Base-by-base conservation (phyloP, 1,140 invertebrate genomes). In the Diplogasteroides magnus region DNA sequence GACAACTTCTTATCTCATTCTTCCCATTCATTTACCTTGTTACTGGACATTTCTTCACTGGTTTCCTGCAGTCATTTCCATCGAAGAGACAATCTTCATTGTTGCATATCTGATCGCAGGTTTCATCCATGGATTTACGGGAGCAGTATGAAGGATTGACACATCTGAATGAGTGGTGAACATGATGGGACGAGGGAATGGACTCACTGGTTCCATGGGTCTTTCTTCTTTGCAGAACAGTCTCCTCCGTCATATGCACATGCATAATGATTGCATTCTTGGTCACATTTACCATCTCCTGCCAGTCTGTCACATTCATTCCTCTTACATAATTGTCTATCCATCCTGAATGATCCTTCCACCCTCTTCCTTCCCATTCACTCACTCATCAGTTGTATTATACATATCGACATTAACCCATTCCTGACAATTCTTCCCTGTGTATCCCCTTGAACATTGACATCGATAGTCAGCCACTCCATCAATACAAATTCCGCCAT, bases 241-340 rank as follows among this genome's bases (percentile, higher is more conserved):
- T 98, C 95, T 67, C 91, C 92, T 0, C 92, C 93, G 81, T 98
- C 94, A 78, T 95, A 97, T 73, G 93, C 88, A 82, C 95, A 98
- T 0, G 91, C 92, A 74, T 89, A 90, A 0, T 87, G 90, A 78
- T 97, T 97, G 81, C 95, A 98, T 31, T 78, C 73, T 2, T 62
- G 25, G 64, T 79, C 75, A 63, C 78, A 79, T 19, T 59, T 60
- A 13, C 74, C 74, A 67, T 79, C 69, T 13, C 67, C 64, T 19
- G 77, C 71, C 27, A 69, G 59, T 27, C 68, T 27, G 23, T 56
- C 56, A 56, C 77, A 79, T 3, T 62, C 48, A 15, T 61, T 31
- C 26, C 59, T 64, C 55, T 67, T 14, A 64, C 77, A 77, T 31
- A 56, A 48, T 27, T 73, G 64, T 23, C 25, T 32, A 29, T 65